Conservation (phyloP, 2,888 invertebrate genomes). For the Drosophila phalerata region DNA sequence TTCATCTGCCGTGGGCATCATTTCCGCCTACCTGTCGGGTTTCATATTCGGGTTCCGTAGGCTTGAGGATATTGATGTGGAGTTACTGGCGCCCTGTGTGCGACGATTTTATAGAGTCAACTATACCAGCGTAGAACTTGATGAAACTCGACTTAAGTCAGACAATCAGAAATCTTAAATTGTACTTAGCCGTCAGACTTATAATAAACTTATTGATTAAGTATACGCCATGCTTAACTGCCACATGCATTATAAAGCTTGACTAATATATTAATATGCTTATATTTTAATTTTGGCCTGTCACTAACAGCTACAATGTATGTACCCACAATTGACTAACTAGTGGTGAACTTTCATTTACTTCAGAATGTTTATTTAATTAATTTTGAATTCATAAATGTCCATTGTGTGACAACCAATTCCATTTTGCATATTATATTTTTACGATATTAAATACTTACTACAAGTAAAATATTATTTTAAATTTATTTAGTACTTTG, state of each 20-base stretch:
- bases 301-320: slow-evolving; percentile 11
- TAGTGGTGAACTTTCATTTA: neutral
- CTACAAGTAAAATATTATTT: slow-evolving; percentile 10
- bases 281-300: neutral
- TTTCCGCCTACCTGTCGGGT: slow-evolving; percentile 87
- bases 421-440: neutral
- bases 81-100: slow-evolving; percentile 89
- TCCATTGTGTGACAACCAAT: neutral
- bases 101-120: slow-evolving; percentile 85
- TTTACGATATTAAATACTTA: neutral
- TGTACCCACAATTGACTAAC: slow-evolving; percentile 2
- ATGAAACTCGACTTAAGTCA: slow-evolving; percentile 56
- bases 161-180: slow-evolving; percentile 44
- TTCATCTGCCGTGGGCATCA: slow-evolving; percentile 88
- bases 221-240: slow-evolving; percentile 28
- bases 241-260: neutral
- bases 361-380: neutral
- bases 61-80: slow-evolving; percentile 87
- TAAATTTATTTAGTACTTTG: slow-evolving; percentile 88
- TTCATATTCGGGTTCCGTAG: slow-evolving; percentile 86
- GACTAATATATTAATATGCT: slow-evolving; percentile 5
- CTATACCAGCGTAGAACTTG: slow-evolving; percentile 75
- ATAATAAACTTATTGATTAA: slow-evolving; percentile 48
- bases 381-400: neutral
- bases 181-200: slow-evolving; percentile 25